These are phyloP conservation scores for Donacobius atricapilla DNA, from an alignment of 2,113 vertebrate genomes.

Conservation along the genomic window DNA sequence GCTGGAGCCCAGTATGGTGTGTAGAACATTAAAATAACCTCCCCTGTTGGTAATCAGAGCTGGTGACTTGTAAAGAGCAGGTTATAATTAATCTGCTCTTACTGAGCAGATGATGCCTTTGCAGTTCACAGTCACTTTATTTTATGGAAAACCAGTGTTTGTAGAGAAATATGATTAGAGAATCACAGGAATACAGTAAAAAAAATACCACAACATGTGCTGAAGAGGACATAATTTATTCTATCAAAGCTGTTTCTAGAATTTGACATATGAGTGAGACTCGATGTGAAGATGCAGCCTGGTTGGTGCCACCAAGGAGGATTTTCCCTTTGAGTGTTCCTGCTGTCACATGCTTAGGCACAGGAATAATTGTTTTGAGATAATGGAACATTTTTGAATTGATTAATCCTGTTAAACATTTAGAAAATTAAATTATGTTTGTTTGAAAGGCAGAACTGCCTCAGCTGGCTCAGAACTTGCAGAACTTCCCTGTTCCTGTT, in stretches of 20 bases:
- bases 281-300: neutral
- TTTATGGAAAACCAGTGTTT: neutral
- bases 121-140: neutral
- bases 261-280: neutral
- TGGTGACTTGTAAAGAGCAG: neutral
- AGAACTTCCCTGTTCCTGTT: neutral
- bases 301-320: neutral
- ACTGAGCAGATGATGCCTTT: neutral
- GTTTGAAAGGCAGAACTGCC: neutral
- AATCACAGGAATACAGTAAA: neutral
- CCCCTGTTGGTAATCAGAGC: neutral
- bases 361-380: neutral
- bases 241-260: neutral
- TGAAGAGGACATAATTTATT: neutral
- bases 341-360: neutral
- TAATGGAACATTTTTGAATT: neutral
- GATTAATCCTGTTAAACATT: neutral
- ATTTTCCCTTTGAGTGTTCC: neutral
- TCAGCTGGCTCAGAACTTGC: neutral
- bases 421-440: rapidly evolving
- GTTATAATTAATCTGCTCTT: neutral
- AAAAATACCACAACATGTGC: neutral
- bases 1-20: neutral
- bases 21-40: neutral
- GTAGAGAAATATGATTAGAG: neutral